Evolutionary conservation across 2,797 vertebrate genomes (phyloP).

Genomic region (Enteromius unitaeniatus): DNA sequence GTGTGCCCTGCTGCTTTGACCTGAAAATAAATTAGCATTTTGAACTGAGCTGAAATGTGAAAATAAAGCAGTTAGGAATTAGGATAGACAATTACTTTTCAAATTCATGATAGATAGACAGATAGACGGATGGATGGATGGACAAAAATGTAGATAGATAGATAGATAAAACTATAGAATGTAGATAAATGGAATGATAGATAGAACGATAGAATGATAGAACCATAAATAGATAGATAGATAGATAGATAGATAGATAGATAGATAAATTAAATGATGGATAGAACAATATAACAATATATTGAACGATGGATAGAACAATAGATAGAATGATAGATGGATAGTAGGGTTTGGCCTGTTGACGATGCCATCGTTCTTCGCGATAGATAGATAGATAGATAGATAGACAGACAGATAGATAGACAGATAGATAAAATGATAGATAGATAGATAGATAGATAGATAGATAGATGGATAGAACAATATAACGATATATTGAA

Average conservation of each 20-base stretch:
- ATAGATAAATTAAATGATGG: not conserved
- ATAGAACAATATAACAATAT: too few species aligned
- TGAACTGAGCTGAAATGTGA: not conserved
- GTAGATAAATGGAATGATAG: not conserved
- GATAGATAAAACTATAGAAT: not conserved
- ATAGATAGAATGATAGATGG: not conserved
- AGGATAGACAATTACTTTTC: not conserved
- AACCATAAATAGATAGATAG: not conserved
- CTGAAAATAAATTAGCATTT: not conserved
- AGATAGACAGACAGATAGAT: not conserved
- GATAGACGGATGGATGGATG: not conserved
- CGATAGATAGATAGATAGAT: not conserved
- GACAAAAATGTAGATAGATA: not conserved
- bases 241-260: not conserved
- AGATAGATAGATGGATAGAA: accelerated
- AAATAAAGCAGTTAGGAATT: not conserved
- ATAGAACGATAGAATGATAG: not conserved
- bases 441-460: not conserved
- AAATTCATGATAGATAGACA: not conserved
- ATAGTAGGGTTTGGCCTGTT: too few species aligned
- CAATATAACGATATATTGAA: accelerated
- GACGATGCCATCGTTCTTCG: too few species aligned
- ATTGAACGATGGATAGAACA: not conserved
- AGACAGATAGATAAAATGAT: not conserved
- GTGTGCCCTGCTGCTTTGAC: not conserved